A percentile compares a stretch with the other conserved stretches of the same genome.
These are phyloP conservation scores for Drosophila suzukii DNA, from an alignment of 1,140 invertebrate genomes.

Conservation along the genomic window DNA sequence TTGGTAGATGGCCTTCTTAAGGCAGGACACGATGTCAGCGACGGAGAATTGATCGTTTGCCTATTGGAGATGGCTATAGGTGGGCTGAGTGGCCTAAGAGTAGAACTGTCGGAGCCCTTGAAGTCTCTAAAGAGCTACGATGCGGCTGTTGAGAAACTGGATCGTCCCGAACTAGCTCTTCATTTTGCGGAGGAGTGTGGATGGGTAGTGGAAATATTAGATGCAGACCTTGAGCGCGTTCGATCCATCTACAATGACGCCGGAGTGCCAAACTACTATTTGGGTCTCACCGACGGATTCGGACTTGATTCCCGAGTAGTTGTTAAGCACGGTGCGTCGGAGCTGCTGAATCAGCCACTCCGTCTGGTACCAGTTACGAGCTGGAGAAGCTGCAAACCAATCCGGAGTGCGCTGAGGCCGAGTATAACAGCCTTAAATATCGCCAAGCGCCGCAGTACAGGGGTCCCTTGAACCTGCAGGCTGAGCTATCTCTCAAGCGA, in stretches of 20 bases:
- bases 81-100: slow-evolving; percentile 91
- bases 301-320: slow-evolving; percentile 89
- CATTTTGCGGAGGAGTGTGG: slow-evolving; percentile 97
- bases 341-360: slow-evolving; percentile 88
- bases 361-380: slow-evolving; percentile 93
- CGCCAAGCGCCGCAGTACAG: slow-evolving; percentile 88
- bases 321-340: slow-evolving; percentile 87
- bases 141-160: slow-evolving; percentile 19
- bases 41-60: slow-evolving; percentile 96
- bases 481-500: slow-evolving; percentile 82
- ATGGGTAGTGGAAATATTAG: slow-evolving; percentile 93
- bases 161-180: slow-evolving; percentile 87
- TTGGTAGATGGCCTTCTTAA: slow-evolving; percentile 90
- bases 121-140: slow-evolving; percentile 24
- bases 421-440: slow-evolving; percentile 88
- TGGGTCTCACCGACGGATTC: slow-evolving; percentile 89
- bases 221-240: slow-evolving; percentile 86
- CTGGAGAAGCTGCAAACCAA: slow-evolving; percentile 94
- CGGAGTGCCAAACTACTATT: slow-evolving; percentile 88
- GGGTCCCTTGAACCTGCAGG: slow-evolving; percentile 89
- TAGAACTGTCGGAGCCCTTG: slow-evolving; percentile 86
- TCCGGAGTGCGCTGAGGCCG: slow-evolving; percentile 90
- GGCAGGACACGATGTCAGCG: slow-evolving; percentile 98
- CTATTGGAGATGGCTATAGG: slow-evolving; percentile 98
- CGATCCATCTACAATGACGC: slow-evolving; percentile 86